These are phyloP conservation scores for Scomber japonicus DNA, from an alignment of 2,113 vertebrate species.

Conservation along the genomic window DNA sequence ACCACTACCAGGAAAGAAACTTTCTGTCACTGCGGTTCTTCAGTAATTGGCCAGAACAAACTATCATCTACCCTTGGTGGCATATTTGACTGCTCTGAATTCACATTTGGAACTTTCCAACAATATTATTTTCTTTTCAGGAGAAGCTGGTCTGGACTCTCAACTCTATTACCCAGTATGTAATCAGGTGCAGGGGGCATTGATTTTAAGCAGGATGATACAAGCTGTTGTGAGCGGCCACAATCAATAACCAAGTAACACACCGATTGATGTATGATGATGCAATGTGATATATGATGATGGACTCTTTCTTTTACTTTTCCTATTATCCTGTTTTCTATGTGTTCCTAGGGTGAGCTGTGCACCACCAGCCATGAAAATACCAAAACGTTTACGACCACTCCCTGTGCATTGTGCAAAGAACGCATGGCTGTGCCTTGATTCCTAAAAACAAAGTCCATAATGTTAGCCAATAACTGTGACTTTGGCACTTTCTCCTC, in stretches of 20 bases:
- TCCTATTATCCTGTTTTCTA: not conserved
- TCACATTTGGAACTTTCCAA: too few species aligned
- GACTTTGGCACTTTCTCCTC: slow-evolving; percentile 2
- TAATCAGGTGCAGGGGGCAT: not conserved
- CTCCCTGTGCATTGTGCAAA: not conserved
- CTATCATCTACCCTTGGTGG: too few species aligned
- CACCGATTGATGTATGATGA: not conserved
- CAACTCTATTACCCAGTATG: too few species aligned
- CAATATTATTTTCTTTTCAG: too few species aligned
- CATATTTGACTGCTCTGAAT: too few species aligned
- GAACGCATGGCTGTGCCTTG: not conserved
- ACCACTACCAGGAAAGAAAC: too few species aligned
- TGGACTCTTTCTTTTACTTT: not conserved
- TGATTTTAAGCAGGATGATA: not conserved
- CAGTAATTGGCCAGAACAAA: too few species aligned
- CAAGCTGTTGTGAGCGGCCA: not conserved
- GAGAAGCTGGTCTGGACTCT: too few species aligned
- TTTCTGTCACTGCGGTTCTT: too few species aligned
- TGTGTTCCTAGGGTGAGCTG: not conserved
- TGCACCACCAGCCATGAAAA: not conserved
- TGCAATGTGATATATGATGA: not conserved
- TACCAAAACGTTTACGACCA: not conserved
- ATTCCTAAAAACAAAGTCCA: slow-evolving; percentile 22
- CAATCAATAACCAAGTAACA: not conserved
- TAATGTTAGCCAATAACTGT: slow-evolving; percentile 18